Evolutionary conservation across 2,888 invertebrate species (phyloP).

Genomic region (Pyrrhia umbra): DNA sequence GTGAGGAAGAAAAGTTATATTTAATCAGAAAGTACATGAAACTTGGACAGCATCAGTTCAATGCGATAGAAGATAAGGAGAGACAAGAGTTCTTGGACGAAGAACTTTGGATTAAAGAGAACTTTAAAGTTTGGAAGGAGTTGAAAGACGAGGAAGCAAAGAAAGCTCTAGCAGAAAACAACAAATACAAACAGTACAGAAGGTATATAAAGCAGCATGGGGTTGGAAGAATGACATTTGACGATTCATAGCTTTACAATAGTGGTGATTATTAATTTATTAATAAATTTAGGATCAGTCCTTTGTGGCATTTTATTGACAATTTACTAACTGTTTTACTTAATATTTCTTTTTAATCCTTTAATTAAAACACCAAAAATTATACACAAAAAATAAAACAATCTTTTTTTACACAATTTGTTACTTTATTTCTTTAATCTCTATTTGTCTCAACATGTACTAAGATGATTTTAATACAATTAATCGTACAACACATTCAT

Average conservation of each 20-base stretch:
- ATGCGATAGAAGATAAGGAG: slow-evolving; percentile 93
- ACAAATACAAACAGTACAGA: slow-evolving; percentile 96
- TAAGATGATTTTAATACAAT: slow-evolving; percentile 80
- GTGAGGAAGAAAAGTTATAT: slow-evolving; percentile 95
- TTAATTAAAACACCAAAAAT: slow-evolving; percentile 52
- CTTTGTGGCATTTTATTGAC: slow-evolving; percentile 42
- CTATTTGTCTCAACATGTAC: slow-evolving; percentile 86
- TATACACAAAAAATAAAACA: slow-evolving; percentile 75
- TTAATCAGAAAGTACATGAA: slow-evolving; percentile 95
- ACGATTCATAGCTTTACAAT: slow-evolving; percentile 90
- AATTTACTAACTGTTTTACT: slow-evolving; percentile 37
- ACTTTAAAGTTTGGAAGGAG: slow-evolving; percentile 94
- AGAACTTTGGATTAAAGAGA: slow-evolving; percentile 95
- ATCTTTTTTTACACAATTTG: slow-evolving; percentile 83
- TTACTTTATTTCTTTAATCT: slow-evolving; percentile 84
- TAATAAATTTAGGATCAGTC: slow-evolving; percentile 52
- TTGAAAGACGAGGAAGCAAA: slow-evolving; percentile 96
- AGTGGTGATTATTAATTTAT: slow-evolving; percentile 46
- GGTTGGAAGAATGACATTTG: slow-evolving; percentile 97
- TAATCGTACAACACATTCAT: slow-evolving; percentile 77
- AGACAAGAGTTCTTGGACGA: slow-evolving; percentile 93
- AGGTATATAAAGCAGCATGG: slow-evolving; percentile 97
- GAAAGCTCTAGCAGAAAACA: slow-evolving; percentile 95
- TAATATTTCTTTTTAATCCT: slow-evolving; percentile 36
- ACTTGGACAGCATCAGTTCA: slow-evolving; percentile 93